Base-by-base conservation (phyloP, 2,113 vertebrate genomes). In the Nothocercus nigrocapillus region DNA sequence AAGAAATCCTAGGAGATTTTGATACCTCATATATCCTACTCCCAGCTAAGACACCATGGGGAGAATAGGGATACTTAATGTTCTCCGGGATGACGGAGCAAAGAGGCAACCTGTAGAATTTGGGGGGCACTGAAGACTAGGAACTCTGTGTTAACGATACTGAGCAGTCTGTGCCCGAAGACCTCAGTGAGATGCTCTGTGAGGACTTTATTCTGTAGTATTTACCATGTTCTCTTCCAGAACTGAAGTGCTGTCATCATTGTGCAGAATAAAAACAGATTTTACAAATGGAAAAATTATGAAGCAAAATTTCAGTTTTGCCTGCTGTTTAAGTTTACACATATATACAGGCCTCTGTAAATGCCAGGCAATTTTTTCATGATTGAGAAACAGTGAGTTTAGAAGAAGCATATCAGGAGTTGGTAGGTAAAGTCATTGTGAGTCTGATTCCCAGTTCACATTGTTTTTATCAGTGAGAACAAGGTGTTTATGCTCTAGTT, bases 391-490 rank as follows among this genome's bases (percentile, higher is more conserved):
- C 2, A 12, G 40, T 4, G 34, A 51, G 54, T 47, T 30, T 51
- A 54, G 53, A 54, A 10, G 34, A 34, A 45, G 13, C 51, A 9
- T 40, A 12, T 6, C 32, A 7, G 20, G 16, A 28, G 16, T 34
- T 28, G 1, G 13, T 11, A 30, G 30, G 19, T 7, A 4, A 13
- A 2, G 19, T 22, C 7, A 12, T 47, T 8, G 0, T 2, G 22
- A 32, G 45, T 25, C n/a, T 61, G 34, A 11, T 27, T 22, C 51
- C 34, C 44, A 54, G 7, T 15, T 56, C 19, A 32, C 27, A 18
- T 13, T 45, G 21, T 38, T 66, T 25, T 25, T 11, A 24, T 58
- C 40, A 34, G 16, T 28, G 17, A 68, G 42, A 47, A n/a, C 16
- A 21, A 38, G 28, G 5, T 36, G 6, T 30, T 51, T 30, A 1